phyloP scores from a whole-genome alignment of 2,888 invertebrate genomes.

The Neuroscelio doddi region DNA sequence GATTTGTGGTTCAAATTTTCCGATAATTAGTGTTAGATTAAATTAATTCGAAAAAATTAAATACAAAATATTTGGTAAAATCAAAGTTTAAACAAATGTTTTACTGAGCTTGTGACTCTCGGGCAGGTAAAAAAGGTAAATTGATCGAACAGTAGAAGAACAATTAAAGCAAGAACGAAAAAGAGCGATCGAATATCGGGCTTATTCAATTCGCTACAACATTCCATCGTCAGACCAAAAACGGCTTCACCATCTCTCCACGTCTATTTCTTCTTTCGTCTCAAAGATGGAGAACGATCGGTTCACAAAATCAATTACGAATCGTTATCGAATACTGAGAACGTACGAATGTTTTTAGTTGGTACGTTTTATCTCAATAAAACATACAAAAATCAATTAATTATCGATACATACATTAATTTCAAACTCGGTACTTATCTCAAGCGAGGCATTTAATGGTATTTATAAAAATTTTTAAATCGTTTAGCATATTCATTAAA shows the following conservation, averaged over 20 bases:
- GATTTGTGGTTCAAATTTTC: too few relatives aligned
- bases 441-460: too few relatives aligned
- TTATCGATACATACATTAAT: too few relatives aligned
- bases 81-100: too few relatives aligned
- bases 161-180: conserved; percentile 7
- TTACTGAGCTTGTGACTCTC: background rate
- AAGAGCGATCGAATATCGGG: conserved; percentile 23
- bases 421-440: too few relatives aligned
- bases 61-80: too few relatives aligned
- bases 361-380: background rate
- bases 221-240: conserved; percentile 56
- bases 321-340: conserved; percentile 54
- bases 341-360: conserved; percentile 44
- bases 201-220: conserved; percentile 56
- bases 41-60: too few relatives aligned
- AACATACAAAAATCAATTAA: too few relatives aligned
- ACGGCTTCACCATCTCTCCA: conserved; percentile 31
- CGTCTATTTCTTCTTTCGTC: conserved; percentile 39
- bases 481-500: too few relatives aligned
- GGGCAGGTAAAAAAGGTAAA: conserved; percentile 6
- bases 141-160: conserved; percentile 5
- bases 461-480: too few relatives aligned
- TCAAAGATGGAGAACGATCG: conserved; percentile 32
- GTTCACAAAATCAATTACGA: conserved; percentile 60
- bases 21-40: too few relatives aligned